phyloP scores from a whole-genome alignment of 1,140 invertebrate species.

The Gryllus bimaculatus region DNA sequence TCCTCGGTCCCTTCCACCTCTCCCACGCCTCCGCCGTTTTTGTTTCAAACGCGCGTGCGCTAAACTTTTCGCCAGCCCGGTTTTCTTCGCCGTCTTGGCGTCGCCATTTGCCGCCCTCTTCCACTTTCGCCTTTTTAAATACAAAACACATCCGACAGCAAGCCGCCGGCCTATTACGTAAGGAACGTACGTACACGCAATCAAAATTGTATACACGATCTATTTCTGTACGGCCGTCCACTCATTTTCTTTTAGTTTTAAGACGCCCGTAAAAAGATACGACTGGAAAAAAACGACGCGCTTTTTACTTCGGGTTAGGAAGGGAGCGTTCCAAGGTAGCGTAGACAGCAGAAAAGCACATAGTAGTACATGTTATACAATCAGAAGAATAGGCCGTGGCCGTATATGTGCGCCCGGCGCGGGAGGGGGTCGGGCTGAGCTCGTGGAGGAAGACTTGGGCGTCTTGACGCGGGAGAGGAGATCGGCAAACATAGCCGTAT shows the following conservation, averaged over 20 bases:
- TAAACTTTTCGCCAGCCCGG: background rate
- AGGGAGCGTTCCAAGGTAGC: background rate
- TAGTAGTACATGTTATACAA: background rate
- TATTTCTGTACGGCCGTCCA: background rate
- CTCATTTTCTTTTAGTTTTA: background rate
- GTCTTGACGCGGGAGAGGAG: background rate
- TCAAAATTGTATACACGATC: background rate
- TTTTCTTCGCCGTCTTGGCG: background rate
- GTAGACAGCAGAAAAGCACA: background rate
- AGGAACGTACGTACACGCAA: slow-evolving; percentile 3
- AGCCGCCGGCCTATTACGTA: background rate
- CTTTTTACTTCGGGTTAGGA: background rate
- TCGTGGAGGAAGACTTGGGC: background rate
- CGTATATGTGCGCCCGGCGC: no score
- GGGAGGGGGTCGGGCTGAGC: background rate
- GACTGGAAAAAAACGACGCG: background rate
- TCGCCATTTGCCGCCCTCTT: background rate
- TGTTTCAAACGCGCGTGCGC: background rate
- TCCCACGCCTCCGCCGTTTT: background rate
- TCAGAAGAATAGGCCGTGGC: background rate
- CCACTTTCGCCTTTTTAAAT: background rate
- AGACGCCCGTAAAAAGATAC: background rate
- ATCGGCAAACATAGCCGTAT: background rate
- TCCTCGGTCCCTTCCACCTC: no score
- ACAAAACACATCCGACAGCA: background rate